A percentile compares a stretch with the other conserved stretches of the same genome.
Conservation (phyloP, 2,888 invertebrate genomes). For the Epsilonema sp. region DNA sequence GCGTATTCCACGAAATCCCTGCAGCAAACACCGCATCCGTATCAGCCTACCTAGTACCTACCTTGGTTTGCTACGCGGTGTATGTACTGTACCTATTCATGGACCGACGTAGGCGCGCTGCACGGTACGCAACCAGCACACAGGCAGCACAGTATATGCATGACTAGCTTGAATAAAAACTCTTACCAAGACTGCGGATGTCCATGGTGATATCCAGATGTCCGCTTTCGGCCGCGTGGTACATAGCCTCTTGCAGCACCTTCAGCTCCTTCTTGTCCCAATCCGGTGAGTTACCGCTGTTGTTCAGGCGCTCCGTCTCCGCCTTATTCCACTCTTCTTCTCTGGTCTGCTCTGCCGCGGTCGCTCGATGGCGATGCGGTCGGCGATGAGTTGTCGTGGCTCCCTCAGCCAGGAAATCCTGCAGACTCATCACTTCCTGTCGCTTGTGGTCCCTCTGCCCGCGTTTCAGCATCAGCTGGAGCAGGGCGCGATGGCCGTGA, state of each 20-base stretch:
- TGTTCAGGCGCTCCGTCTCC: not conserved
- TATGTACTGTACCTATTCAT: not conserved
- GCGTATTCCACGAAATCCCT: slow-evolving; percentile 67
- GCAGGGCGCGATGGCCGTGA: slow-evolving; percentile 57
- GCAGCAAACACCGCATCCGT: not conserved
- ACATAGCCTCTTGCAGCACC: slow-evolving; percentile 69
- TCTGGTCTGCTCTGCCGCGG: not conserved
- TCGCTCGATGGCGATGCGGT: not conserved
- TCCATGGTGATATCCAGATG: slow-evolving; percentile 73
- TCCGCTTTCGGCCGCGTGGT: slow-evolving; percentile 74
- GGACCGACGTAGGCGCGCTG: no score
- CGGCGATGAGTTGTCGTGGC: slow-evolving; percentile 22
- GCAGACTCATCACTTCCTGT: slow-evolving; percentile 59
- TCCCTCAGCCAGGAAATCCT: slow-evolving; percentile 73
- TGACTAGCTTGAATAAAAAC: no score
- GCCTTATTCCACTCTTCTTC: no score
- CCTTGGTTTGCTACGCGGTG: not conserved
- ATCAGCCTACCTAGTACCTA: no score
- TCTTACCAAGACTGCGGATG: slow-evolving; percentile 47
- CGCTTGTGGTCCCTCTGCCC: slow-evolving; percentile 42
- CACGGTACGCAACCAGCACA: no score
- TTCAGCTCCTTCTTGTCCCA: slow-evolving; percentile 60
- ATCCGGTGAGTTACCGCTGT: not conserved
- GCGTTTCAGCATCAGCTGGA: slow-evolving; percentile 51
- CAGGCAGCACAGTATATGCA: no score